These are phyloP conservation scores for Knipowitschia caucasica DNA, from an alignment of 2,797 vertebrate genomes.

Conservation along the genomic window DNA sequence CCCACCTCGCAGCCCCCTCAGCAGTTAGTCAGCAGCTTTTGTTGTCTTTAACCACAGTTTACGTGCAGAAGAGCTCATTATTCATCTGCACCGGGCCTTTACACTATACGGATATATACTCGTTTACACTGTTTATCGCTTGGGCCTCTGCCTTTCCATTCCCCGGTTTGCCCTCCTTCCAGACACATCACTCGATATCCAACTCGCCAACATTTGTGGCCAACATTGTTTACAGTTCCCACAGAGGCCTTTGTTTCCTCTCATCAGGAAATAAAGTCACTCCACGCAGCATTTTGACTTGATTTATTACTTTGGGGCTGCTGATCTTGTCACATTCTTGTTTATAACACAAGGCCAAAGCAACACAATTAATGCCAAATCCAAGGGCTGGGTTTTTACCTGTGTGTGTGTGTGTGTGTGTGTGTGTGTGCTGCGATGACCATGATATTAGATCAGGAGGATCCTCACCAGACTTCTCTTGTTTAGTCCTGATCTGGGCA, in stretches of 20 bases:
- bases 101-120: slow-evolving; percentile 34
- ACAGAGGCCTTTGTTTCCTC: slow-evolving; percentile 48
- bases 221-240: slow-evolving; percentile 60
- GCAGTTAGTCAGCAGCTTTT: slow-evolving; percentile 74
- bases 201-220: slow-evolving; percentile 53
- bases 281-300: slow-evolving; percentile 30
- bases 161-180: slow-evolving; percentile 38
- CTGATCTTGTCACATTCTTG: slow-evolving; percentile 16
- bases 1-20: slow-evolving; percentile 54
- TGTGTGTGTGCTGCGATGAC: slow-evolving; percentile 35
- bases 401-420: slow-evolving; percentile 28
- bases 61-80: slow-evolving; percentile 63
- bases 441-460: too few species aligned
- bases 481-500: too few species aligned
- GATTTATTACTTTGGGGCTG: slow-evolving; percentile 31
- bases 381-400: slow-evolving; percentile 17
- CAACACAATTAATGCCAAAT: slow-evolving; percentile 27
- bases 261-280: slow-evolving; percentile 49
- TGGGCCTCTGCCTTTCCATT: slow-evolving; percentile 55
- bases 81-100: slow-evolving; percentile 60
- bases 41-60: slow-evolving; percentile 75
- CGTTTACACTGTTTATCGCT: slow-evolving; percentile 63
- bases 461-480: too few species aligned
- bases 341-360: slow-evolving; percentile 44
- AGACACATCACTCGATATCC: slow-evolving; percentile 59